Conservation (phyloP, 2,888 invertebrate genomes). For the Dendrolimus pini region DNA sequence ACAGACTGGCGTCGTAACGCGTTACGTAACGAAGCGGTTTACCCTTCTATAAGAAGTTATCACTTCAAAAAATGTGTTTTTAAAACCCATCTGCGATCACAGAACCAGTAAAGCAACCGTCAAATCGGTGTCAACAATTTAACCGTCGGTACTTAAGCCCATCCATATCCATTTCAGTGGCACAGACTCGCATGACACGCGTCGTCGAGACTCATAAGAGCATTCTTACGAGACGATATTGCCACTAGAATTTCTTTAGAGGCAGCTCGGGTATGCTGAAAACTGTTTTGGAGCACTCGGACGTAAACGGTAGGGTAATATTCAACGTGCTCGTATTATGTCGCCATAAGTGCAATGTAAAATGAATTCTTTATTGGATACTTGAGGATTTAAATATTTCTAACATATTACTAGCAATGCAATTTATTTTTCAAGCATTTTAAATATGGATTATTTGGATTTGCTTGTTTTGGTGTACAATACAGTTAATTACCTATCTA, state of each 20-base stretch:
- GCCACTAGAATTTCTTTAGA: conserved; percentile 23
- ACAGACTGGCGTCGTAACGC: too few species aligned
- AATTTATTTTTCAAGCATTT: too few species aligned
- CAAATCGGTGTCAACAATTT: neutral
- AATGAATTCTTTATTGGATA: too few species aligned
- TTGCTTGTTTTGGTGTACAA: too few species aligned
- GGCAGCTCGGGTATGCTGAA: conserved; percentile 15
- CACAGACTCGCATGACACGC: neutral
- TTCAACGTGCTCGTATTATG: neutral
- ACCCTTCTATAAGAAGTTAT: too few species aligned
- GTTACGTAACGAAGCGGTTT: too few species aligned
- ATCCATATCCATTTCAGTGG: neutral
- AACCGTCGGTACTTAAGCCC: neutral
- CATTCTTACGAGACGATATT: conserved; percentile 16
- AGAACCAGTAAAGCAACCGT: neutral
- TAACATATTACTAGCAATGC: too few species aligned
- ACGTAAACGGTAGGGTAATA: neutral
- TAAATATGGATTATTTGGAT: too few species aligned
- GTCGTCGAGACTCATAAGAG: neutral
- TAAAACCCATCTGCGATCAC: neutral
- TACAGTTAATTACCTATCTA: too few species aligned
- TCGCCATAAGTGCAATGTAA: too few species aligned
- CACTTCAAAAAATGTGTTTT: too few species aligned
- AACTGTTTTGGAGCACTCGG: conserved; percentile 12
- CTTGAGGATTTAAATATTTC: too few species aligned